phyloP scores from a whole-genome alignment of 1,140 invertebrate genomes.

The Saccostrea cuccullata region DNA sequence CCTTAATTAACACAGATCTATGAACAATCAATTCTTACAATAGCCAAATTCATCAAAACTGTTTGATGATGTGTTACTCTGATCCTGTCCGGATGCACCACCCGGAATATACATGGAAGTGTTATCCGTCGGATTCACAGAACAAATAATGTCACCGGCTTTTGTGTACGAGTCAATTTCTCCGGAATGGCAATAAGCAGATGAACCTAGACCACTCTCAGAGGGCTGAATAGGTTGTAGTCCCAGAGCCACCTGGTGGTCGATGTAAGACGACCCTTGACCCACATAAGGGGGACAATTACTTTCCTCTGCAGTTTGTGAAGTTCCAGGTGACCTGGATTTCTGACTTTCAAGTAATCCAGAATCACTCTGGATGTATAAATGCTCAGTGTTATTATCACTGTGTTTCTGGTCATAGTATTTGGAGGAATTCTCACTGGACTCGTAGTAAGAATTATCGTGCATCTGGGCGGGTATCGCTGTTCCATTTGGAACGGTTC shows the following conservation, averaged over 20 bases:
- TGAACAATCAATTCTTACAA: not conserved
- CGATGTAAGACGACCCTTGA: not conserved
- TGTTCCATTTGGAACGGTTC: not conserved
- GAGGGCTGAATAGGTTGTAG: not conserved
- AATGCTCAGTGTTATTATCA: not conserved
- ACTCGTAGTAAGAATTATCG: not conserved
- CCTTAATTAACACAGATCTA: not conserved
- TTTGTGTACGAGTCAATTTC: not conserved
- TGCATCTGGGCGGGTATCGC: not conserved
- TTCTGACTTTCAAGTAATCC: not conserved
- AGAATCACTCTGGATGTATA: not conserved
- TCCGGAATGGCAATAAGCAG: not conserved
- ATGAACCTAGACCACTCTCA: not conserved
- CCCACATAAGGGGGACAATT: not conserved
- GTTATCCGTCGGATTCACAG: not conserved
- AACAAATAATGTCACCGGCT: not conserved
- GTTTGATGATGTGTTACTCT: not conserved
- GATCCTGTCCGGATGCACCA: not conserved
- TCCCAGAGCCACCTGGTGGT: not conserved
- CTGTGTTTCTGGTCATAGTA: not conserved
- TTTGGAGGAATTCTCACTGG: not conserved
- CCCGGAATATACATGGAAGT: not conserved
- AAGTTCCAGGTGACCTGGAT: not conserved
- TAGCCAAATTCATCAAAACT: slow-evolving; percentile 1
- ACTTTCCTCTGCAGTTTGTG: not conserved